Evolutionary conservation across 2,797 vertebrate species (phyloP), one percentile per base, ranked within the genome.

Genomic region (Lagodon rhomboides): DNA sequence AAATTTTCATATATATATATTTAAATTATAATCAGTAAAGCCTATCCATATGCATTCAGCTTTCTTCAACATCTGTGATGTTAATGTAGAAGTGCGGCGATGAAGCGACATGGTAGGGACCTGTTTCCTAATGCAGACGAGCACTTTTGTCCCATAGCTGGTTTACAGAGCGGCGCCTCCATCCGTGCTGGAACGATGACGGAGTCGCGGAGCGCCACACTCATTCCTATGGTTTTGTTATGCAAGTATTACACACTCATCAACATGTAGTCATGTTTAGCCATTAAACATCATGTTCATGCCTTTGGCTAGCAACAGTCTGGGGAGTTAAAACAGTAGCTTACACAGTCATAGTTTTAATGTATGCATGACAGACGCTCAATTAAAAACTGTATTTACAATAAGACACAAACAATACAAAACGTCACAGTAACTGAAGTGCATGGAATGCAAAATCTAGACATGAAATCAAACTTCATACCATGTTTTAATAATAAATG

Each of bases 311-410:
- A 93, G 90, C 93, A 92, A 95, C 94, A 91, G 92, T 92, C 90
- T 91, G 87, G 86, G 83, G 82, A 89, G 92, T 95, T 95, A 94
- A 95, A 95, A 96, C 95, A 95, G 96, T 96, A 96, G 95, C 95
- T 95, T 95, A 96, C 95, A 95, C 94, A 87, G 90, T 94, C 93
- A 93, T 91, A 94, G 93, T 94, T 95, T 92, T 94, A 95, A 93
- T 93, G 92, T 94, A 92, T 75, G 91, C 89, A 90, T 80, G 90
- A 90, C 90, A 93, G 89, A 94, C 84, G 91, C 87, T 92, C 86
- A 85, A 80, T 95, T 95, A 95, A 96, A 96, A 96, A 95, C 91
- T 92, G 58, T 96, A 96, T 96, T 95, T 96, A 96, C 95, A 96
- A 79, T 93, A 94, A 95, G 95, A 95, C 92, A 83, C 20, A 55